Conservation (phyloP, 2,797 vertebrate genomes). For the Tiaroga cobitis region DNA sequence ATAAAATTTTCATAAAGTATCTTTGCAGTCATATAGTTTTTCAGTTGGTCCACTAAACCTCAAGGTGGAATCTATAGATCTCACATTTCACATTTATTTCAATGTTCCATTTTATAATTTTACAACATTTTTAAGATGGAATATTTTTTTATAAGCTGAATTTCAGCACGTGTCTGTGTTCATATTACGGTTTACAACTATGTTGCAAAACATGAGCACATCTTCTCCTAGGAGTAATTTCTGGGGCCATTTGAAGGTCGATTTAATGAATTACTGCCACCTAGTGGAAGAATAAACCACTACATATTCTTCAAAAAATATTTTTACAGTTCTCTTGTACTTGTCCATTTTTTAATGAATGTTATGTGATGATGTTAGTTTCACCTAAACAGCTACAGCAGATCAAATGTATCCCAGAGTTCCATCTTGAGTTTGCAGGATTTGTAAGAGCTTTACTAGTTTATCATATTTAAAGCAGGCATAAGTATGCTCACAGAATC, state of each 20-base stretch:
- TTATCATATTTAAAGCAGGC: too few species aligned
- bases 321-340: background rate
- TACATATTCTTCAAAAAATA: background rate
- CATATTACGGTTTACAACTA: background rate
- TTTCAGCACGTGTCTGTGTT: background rate
- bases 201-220: background rate
- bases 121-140: background rate
- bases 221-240: background rate
- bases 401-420: background rate
- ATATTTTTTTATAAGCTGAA: background rate
- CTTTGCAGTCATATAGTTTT: background rate
- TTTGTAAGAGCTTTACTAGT: too few species aligned
- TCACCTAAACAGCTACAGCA: background rate
- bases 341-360: background rate
- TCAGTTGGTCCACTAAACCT: background rate
- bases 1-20: conserved; percentile 1
- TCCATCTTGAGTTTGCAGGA: too few species aligned
- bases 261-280: background rate
- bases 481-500: background rate
- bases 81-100: background rate
- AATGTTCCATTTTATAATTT: background rate
- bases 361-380: background rate
- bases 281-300: background rate
- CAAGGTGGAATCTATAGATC: background rate
- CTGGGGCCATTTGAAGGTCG: background rate